phyloP scores from a whole-genome alignment of 2,888 invertebrate genomes.

The Crepidodera aurea region DNA sequence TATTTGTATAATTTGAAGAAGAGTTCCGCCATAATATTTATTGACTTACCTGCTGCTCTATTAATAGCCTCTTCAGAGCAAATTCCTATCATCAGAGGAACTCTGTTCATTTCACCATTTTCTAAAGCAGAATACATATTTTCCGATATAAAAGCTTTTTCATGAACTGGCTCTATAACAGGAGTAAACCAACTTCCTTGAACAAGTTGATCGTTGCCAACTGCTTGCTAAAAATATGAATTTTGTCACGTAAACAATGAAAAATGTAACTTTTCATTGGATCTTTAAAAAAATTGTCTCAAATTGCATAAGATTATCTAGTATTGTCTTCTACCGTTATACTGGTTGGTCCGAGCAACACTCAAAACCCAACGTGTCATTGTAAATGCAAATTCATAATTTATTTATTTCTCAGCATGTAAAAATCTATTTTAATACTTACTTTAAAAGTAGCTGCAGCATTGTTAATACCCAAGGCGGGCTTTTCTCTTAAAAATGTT shows the following conservation, averaged over 20 bases:
- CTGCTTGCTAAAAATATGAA: constrained; percentile 35
- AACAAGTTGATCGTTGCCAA: constrained; percentile 40
- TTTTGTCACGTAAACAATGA: too few relatives aligned
- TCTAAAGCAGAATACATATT: constrained; percentile 38
- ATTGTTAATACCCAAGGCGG: constrained; percentile 29
- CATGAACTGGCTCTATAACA: constrained; percentile 40
- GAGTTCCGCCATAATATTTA: not conserved
- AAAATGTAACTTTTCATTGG: too few relatives aligned
- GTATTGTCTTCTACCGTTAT: too few relatives aligned
- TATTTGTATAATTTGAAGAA: too few relatives aligned
- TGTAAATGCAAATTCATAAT: too few relatives aligned
- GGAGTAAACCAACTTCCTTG: constrained; percentile 43
- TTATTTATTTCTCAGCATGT: too few relatives aligned
- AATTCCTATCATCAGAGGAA: constrained; percentile 45
- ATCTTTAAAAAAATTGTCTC: too few relatives aligned
- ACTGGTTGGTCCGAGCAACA: too few relatives aligned
- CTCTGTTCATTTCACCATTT: constrained; percentile 37
- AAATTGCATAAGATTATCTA: too few relatives aligned
- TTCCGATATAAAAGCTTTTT: constrained; percentile 42
- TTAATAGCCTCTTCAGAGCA: constrained; percentile 40
- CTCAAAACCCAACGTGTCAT: too few relatives aligned
- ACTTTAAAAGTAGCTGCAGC: constrained; percentile 19
- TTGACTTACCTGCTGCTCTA: constrained; percentile 21
- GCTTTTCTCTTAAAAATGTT: constrained; percentile 39
- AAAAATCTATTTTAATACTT: too few relatives aligned